Base-by-base conservation (phyloP, 2,113 vertebrate genomes). In the Burhinus oedicnemus region DNA sequence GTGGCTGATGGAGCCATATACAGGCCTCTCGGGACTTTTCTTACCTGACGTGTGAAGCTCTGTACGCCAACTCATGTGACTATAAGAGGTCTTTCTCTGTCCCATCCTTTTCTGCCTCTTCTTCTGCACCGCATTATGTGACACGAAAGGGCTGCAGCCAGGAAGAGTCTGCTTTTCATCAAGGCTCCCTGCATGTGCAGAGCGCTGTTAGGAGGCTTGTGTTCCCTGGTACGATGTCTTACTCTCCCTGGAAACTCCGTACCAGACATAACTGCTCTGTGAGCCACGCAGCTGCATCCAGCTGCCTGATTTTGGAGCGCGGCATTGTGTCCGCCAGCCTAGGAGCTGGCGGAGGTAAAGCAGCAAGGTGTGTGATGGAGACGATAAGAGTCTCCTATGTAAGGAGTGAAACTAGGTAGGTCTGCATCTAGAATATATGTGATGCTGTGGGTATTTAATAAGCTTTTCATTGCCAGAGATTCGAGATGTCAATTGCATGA, bases 301-400 rank as follows among this genome's bases (percentile, higher is more conserved):
- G 62, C 51, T 3, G 8, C 82, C 66, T 4, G 6, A 23, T 77
- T n/a, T 58, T 6, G 5, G 84, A 49, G 80, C 0, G 0, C 0
- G 0, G 55, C 51, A 10, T 16, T 64, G 47, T 20, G 54, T 22
- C 78, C 44, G 68, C 72, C 49, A 51, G 76, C 54, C 64, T 29
- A 13, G 69, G 74, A 66, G 22, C 51, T 44, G 86, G 11, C 2
- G 4, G 57, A 92, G 88, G 74, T 23, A 36, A 52, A 87, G 78
- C 85, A 40, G 26, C 0, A 6, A 86, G 68, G 64, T 70, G 86
- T 65, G 91, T 1, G 55, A 71, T 51, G 72, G 69, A 75, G 87
- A 66, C 3, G 30, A 38, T 27, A 64, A 29, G 27, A 55, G 80
- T 14, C 72, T 95, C 30, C 1, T 30, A 32, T 36, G 17, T 30